phyloP scores from a whole-genome alignment of 1,140 invertebrate genomes.

The Vanessa atalanta region DNA sequence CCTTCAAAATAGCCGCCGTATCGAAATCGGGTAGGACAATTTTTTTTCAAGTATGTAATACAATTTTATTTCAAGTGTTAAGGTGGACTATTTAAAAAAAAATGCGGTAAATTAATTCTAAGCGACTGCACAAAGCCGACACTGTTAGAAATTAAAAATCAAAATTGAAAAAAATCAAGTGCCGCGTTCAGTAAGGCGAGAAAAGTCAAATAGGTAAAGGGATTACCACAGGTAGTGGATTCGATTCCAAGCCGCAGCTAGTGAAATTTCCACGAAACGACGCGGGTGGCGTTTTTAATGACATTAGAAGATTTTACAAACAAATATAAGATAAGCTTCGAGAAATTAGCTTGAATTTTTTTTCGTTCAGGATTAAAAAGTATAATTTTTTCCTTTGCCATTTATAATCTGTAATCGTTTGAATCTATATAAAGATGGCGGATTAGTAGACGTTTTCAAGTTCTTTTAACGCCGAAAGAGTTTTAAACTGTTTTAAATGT shows the following conservation, averaged over 20 bases:
- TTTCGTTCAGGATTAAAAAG: conserved; percentile 1
- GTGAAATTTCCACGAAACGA: conserved; percentile 39
- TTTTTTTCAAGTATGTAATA: too few relatives aligned
- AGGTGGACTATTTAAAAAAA: too few relatives aligned
- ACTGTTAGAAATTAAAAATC: neutral
- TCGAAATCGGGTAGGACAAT: too few relatives aligned
- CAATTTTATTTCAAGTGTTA: too few relatives aligned
- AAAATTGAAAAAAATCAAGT: conserved; percentile 2
- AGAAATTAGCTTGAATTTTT: conserved; percentile 2
- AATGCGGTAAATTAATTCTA: neutral
- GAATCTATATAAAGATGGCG: conserved; percentile 26
- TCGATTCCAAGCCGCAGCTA: conserved; percentile 36
- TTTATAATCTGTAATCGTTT: conserved; percentile 26
- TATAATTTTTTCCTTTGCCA: conserved; percentile 6
- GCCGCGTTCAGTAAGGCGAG: conserved; percentile 22
- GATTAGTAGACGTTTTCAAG: conserved; percentile 3
- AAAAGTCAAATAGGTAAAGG: conserved; percentile 40
- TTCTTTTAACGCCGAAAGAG: conserved; percentile 27
- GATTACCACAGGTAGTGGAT: conserved; percentile 46
- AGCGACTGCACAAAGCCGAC: neutral
- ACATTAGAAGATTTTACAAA: conserved; percentile 41
- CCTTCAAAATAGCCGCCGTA: too few relatives aligned
- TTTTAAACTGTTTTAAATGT: conserved; percentile 27
- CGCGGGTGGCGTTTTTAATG: conserved; percentile 42
- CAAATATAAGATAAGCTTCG: conserved; percentile 35